A percentile compares a stretch with the other conserved stretches of the same genome.
Evolutionary conservation across 2,888 invertebrate species (phyloP).

Genomic region (Pyralis farinalis): DNA sequence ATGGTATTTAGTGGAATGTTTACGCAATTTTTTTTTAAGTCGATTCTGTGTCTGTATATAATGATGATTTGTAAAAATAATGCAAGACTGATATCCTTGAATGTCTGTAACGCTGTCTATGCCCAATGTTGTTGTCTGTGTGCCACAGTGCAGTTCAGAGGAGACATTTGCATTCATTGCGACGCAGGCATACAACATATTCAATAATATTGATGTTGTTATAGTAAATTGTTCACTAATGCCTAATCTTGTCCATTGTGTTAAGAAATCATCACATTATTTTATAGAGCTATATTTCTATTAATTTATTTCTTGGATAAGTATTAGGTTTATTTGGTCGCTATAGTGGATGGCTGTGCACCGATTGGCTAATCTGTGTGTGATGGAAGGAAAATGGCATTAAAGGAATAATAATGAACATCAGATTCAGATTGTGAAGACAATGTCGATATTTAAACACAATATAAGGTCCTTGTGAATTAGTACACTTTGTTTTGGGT

Average conservation of each 20-base stretch:
- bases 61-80: slow-evolving; percentile 47
- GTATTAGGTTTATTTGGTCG: slow-evolving; percentile 41
- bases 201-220: slow-evolving; percentile 31
- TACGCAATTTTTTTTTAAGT: slow-evolving; percentile 47
- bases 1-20: slow-evolving; percentile 72
- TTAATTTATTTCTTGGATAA: slow-evolving; percentile 67
- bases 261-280: slow-evolving; percentile 71
- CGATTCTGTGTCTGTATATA: slow-evolving; percentile 67
- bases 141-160: not conserved
- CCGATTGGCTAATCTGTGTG: slow-evolving; percentile 3
- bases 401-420: no score
- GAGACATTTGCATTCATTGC: not conserved
- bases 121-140: not conserved
- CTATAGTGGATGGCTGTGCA: slow-evolving; percentile 16
- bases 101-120: slow-evolving; percentile 28
- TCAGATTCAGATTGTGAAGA: no score
- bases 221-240: slow-evolving; percentile 56
- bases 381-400: slow-evolving; percentile 1
- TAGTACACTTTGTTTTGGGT: no score
- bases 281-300: slow-evolving; percentile 58
- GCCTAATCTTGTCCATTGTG: slow-evolving; percentile 73
- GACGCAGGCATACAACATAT: slow-evolving; percentile 1
- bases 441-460: no score
- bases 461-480: no score
- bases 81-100: slow-evolving; percentile 67